Evolutionary conservation across 2,888 invertebrate genomes (phyloP).

Genomic region (Caenorhabditis sinica): DNA sequence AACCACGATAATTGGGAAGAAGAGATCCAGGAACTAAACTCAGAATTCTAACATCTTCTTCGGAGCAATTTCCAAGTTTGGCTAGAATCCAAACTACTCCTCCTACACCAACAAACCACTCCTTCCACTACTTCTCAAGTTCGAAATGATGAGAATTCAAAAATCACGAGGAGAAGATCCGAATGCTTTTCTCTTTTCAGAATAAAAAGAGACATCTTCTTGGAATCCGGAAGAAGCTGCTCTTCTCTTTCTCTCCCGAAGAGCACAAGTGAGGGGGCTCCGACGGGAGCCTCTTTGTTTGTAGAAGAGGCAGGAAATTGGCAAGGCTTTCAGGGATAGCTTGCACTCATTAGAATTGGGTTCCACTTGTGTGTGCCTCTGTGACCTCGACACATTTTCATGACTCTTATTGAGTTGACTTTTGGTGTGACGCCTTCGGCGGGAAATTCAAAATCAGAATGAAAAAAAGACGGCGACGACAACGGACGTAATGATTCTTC

Average conservation of each 20-base stretch:
- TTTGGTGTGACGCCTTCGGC: constrained; percentile 1
- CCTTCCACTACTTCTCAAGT: constrained; percentile 10
- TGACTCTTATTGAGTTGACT: constrained; percentile 32
- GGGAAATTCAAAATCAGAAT: constrained; percentile 10
- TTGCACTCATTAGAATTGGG: constrained; percentile 60
- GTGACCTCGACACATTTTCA: constrained; percentile 28
- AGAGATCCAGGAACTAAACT: no score
- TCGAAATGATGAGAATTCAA: constrained; percentile 16
- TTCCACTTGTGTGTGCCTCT: constrained; percentile 45
- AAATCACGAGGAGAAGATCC: constrained; percentile 11
- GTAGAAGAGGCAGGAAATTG: constrained; percentile 58
- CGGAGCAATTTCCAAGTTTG: no score
- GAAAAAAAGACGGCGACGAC: background rate
- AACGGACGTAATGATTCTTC: constrained; percentile 9
- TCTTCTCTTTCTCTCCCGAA: background rate
- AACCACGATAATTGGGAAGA: no score
- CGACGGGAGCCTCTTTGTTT: constrained; percentile 42
- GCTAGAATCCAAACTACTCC: background rate
- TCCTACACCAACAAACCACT: background rate
- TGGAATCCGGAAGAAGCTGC: constrained; percentile 21
- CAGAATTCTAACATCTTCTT: no score
- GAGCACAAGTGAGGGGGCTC: constrained; percentile 48
- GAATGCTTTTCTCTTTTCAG: background rate
- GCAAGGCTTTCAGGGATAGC: constrained; percentile 7
- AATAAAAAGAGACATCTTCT: constrained; percentile 13